Base-by-base conservation (phyloP, 2,113 vertebrate species). In the Hyaena hyaena region DNA sequence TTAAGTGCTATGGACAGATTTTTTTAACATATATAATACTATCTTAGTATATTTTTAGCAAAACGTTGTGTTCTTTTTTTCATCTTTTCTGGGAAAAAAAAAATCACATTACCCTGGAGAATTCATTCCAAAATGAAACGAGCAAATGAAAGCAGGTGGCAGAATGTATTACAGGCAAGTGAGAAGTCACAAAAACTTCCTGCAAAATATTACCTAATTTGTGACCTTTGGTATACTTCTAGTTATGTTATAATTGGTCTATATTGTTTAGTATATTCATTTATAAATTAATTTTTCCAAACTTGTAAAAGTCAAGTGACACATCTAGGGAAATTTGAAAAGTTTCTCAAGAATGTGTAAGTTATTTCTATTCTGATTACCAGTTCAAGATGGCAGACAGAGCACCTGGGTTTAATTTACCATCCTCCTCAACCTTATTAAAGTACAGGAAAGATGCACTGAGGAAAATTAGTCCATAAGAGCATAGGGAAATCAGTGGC, bases 31-130 rank as follows among this genome's bases (percentile, higher is more conserved):
- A 48, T 11, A 28, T 71, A 28, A 79, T 80, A 77, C 45, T 35
- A 10, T 73, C 65, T 76, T 76, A n/a, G 19, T 58, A 19, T 43
- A 68, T 10, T 43, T 80, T 93, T 63, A 17, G 6, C 17, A 87
- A 93, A 86, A 65, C 26, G 1, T 69, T 89, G 68, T 96, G 5
- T 88, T 95, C 80, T 87, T 84, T 96, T 17, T 83, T 92, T 88
- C 7, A 65, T 15, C 11, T 73, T 71, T 71, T 43, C 50, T 88
- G 14, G 28, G 10, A 23, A 14, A 76, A 58, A 77, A 83, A 69
- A 87, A 71, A 45, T 58, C 10, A 48, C 26, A 39, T 10, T 89
- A 55, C 5, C 31, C 7, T 66, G 12, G 31, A 71, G 31, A 76
- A 93, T 3, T 81, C 26, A n/a, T 96, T 88, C 45, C 16, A 66